phyloP scores from a whole-genome alignment of 2,797 vertebrate species.

The Typhlichthys eigenmanni region DNA sequence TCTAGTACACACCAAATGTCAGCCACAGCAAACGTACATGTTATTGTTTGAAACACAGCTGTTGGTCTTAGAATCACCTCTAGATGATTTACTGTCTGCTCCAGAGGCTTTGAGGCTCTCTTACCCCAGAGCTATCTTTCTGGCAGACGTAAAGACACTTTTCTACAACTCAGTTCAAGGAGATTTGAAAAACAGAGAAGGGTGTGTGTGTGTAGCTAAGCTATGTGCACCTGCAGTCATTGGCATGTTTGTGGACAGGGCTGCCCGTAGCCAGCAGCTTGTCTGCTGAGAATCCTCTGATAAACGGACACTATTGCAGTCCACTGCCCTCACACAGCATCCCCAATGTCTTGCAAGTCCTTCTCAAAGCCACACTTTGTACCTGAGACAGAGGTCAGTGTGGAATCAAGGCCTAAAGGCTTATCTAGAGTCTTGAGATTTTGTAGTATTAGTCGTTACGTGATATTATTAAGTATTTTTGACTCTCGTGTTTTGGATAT shows the following conservation, averaged over 20 bases:
- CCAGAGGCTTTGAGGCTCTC: slow-evolving; percentile 41
- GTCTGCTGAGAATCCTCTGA: neutral
- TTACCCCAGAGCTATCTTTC: slow-evolving; percentile 11
- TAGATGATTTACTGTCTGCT: neutral
- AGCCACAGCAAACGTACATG: no score
- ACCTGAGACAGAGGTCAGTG: no score
- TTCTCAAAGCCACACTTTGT: slow-evolving; percentile 4
- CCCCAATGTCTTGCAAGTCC: neutral
- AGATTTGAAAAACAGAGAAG: slow-evolving; percentile 51
- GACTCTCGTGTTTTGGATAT: no score
- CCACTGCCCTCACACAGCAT: slow-evolving; percentile 3
- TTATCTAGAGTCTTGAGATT: no score
- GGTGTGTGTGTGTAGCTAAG: slow-evolving; percentile 29
- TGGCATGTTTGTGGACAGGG: slow-evolving; percentile 30
- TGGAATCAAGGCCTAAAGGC: no score
- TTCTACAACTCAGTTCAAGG: slow-evolving; percentile 37
- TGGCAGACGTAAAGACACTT: slow-evolving; percentile 49
- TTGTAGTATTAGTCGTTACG: no score
- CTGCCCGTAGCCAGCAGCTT: slow-evolving; percentile 8
- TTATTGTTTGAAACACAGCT: neutral
- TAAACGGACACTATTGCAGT: neutral
- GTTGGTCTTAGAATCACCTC: neutral
- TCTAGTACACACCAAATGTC: no score
- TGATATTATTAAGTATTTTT: no score
- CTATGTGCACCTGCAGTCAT: slow-evolving; percentile 13